Percentiles rank a stretch among this genome's conserved stretches.
Conservation (phyloP, 2,888 invertebrate genomes). For the Eristalis arbustorum region DNA sequence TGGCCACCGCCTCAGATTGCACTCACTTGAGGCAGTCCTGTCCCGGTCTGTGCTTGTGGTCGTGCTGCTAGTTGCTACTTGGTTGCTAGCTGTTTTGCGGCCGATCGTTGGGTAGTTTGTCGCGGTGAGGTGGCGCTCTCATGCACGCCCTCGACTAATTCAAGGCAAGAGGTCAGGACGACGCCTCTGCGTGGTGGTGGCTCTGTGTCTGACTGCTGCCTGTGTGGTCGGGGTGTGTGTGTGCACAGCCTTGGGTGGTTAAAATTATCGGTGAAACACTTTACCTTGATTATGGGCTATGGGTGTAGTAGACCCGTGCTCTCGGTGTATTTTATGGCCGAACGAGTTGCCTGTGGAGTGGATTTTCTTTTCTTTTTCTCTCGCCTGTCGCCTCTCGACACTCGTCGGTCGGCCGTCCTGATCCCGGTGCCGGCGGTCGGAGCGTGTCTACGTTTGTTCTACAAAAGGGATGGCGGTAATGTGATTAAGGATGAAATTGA, state of each 20-base stretch:
- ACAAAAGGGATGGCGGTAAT: slow-evolving; percentile 38
- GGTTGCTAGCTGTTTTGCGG: not conserved
- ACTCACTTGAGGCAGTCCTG: slow-evolving; percentile 34
- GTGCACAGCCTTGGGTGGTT: slow-evolving; percentile 51
- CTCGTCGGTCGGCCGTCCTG: too few species aligned
- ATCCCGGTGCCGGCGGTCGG: not conserved
- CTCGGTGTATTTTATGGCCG: slow-evolving; percentile 44
- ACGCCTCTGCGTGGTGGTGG: not conserved
- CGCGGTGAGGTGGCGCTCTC: not conserved
- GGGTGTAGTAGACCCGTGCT: slow-evolving; percentile 48
- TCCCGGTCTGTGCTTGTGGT: not conserved
- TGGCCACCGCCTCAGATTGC: slow-evolving; percentile 46
- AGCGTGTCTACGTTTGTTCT: slow-evolving; percentile 25
- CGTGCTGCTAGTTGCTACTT: not conserved
- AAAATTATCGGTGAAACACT: slow-evolving; percentile 68
- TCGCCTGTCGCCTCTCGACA: not conserved
- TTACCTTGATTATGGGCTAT: slow-evolving; percentile 67
- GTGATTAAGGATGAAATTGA: slow-evolving; percentile 62
- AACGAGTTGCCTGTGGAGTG: slow-evolving; percentile 25
- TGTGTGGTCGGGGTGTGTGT: slow-evolving; percentile 10
- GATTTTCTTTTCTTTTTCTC: slow-evolving; percentile 11
- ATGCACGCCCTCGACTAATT: slow-evolving; percentile 1
- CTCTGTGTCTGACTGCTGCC: not conserved
- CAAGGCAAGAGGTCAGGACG: slow-evolving; percentile 66
- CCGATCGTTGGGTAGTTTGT: not conserved